Percentiles rank a stretch among this genome's conserved stretches.
phyloP scores from a whole-genome alignment of 2,797 vertebrate genomes.

The Neostethus bicornis region DNA sequence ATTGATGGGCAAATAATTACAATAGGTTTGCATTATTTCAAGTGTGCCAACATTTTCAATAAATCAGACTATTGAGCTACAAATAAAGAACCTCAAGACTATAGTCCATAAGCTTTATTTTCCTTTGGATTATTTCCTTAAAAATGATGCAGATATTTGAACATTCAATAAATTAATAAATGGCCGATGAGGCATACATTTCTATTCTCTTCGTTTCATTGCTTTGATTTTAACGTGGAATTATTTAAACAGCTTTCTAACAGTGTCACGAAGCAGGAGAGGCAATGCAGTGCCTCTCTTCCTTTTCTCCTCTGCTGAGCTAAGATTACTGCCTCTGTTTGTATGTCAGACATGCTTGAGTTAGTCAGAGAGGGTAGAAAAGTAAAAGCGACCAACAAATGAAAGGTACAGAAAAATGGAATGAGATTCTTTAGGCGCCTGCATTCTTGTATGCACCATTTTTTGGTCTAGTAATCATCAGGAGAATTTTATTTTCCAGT shows the following conservation, averaged over 20 bases:
- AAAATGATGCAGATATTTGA: neutral
- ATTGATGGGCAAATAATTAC: too few species aligned
- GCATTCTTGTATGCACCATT: conserved; percentile 3
- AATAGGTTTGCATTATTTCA: neutral
- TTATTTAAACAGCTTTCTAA: neutral
- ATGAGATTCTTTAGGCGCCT: neutral
- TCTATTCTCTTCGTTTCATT: neutral
- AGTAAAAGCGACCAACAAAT: conserved; percentile 1
- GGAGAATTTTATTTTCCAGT: conserved; percentile 16
- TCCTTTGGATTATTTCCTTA: neutral
- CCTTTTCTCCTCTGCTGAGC: conserved; percentile 5
- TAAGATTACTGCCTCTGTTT: conserved; percentile 6
- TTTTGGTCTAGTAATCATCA: neutral
- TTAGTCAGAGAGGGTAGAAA: conserved; percentile 3
- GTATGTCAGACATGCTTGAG: conserved; percentile 7
- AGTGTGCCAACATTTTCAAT: neutral
- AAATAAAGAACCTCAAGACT: neutral
- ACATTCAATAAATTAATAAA: neutral
- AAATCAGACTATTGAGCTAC: neutral
- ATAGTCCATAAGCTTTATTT: neutral
- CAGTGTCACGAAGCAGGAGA: too few species aligned
- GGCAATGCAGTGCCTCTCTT: neutral
- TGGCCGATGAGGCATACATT: neutral
- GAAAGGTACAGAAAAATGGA: conserved; percentile 2
- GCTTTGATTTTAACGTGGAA: neutral